Conservation (phyloP, 2,797 vertebrate genomes). For the Hydrocynus forskahlii region DNA sequence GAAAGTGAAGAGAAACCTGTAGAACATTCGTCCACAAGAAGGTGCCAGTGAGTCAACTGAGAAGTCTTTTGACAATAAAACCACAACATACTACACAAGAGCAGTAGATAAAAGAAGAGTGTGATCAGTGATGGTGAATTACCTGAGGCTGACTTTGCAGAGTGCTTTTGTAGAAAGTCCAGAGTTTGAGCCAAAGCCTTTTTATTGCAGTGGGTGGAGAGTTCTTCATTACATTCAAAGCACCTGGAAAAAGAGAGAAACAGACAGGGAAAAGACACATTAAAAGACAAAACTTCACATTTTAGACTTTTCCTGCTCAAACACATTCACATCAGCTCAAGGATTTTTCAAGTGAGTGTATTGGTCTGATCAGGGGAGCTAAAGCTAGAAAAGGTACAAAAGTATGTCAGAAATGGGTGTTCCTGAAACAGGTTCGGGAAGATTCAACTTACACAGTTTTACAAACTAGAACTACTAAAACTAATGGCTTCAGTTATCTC, state of each 20-base stretch:
- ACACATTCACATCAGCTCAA: too few relatives aligned
- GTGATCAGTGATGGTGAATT: constrained; percentile 50
- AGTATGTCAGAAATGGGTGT: too few relatives aligned
- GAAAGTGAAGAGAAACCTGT: constrained; percentile 1
- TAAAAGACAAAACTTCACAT: neutral
- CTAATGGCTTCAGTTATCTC: too few relatives aligned
- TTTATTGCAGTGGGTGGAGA: constrained; percentile 96
- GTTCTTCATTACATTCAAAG: constrained; percentile 97
- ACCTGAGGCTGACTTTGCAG: constrained; percentile 90
- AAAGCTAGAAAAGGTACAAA: too few relatives aligned
- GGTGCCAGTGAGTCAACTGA: constrained; percentile 21
- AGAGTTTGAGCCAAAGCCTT: constrained; percentile 94
- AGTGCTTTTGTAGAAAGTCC: constrained; percentile 96
- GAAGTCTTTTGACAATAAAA: neutral
- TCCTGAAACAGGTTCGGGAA: too few relatives aligned
- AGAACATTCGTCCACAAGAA: constrained; percentile 66
- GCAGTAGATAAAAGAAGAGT: neutral
- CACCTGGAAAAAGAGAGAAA: constrained; percentile 79
- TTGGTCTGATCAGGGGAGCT: too few relatives aligned
- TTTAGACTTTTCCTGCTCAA: neutral
- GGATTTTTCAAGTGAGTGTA: too few relatives aligned
- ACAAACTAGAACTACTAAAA: too few relatives aligned
- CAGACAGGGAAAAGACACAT: neutral
- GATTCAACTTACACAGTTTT: too few relatives aligned
- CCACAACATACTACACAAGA: neutral